These are phyloP conservation scores for Atherix ibis DNA, from an alignment of 2,888 invertebrate species.

Conservation along the genomic window DNA sequence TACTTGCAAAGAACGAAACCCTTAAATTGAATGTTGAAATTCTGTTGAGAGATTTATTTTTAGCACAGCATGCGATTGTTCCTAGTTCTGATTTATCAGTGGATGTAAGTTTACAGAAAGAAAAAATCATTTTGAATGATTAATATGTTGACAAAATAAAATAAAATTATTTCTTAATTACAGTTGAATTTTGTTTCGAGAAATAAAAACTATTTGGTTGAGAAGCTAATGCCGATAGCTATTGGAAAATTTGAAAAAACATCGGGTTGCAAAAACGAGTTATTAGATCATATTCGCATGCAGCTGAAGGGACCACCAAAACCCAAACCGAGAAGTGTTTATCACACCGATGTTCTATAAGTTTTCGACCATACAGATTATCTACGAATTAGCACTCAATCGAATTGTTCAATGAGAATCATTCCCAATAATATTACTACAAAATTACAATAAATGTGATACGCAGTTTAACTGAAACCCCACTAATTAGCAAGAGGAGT, in stretches of 20 bases:
- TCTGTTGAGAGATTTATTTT: constrained; percentile 24
- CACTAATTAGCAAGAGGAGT: too few species aligned
- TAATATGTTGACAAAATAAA: constrained; percentile 1
- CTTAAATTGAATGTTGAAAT: constrained; percentile 23
- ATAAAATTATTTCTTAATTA: constrained; percentile 9
- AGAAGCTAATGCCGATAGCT: constrained; percentile 26
- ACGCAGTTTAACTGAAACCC: too few species aligned
- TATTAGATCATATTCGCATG: constrained; percentile 20
- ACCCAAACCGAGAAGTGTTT: constrained; percentile 31
- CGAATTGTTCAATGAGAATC: too few species aligned
- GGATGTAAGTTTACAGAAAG: constrained; percentile 22
- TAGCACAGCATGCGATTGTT: constrained; percentile 27
- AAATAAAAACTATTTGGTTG: constrained; percentile 27
- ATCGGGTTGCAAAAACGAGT: constrained; percentile 21
- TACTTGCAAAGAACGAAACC: constrained; percentile 28
- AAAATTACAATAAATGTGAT: too few species aligned
- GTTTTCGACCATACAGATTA: too few species aligned
- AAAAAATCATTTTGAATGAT: too few species aligned
- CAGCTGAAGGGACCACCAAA: constrained; percentile 22
- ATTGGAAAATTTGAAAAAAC: constrained; percentile 26
- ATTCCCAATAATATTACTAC: too few species aligned
- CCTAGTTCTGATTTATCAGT: constrained; percentile 24
- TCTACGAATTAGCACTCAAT: too few species aligned
- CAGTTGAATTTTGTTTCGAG: constrained; percentile 31
- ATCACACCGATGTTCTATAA: constrained; percentile 31